Evolutionary conservation across 2,113 vertebrate genomes (phyloP), one percentile per base, ranked within the genome.

Genomic region (Psilopsiagon aurifrons): DNA sequence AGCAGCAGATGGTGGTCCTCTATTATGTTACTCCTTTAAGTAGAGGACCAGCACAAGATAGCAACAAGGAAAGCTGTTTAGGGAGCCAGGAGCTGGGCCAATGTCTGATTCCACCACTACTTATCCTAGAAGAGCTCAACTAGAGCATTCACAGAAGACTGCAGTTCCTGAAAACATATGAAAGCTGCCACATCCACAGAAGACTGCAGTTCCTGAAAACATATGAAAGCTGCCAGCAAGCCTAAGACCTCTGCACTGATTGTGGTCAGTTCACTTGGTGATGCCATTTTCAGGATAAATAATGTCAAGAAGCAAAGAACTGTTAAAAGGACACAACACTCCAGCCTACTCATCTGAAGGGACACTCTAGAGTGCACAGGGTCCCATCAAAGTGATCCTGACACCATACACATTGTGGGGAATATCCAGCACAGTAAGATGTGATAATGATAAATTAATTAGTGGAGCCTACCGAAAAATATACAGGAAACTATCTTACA

Each of bases 21-120:
- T 31, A 9, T 25, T 43, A 13, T 6, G 13, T 15, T 19, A 15
- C 22, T 66, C 29, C 49, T 81, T 52, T 37, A 76, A 51, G 37
- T 15, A 70, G n/a, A 80, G 14, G 46, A 78, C 23, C 62, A 69
- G 62, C 71, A 44, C 11, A 63, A 14, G 41, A 19, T 23, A 22
- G 18, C 59, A 63, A 46, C 43, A 57, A 51, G 46, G n/a, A 67
- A 66, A 83, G 43, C 10, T 2, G 0, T 49, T 62, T 9, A 47
- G 16, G 52, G 59, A 60, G 29, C n/a, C 78, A 63, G 6, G 14
- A 63, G 14, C 73, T 31, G 31, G 35, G 39, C 31, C 54, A 51
- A 13, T 6, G 2, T 19, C n/a, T 0, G 0, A 52, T 52, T 47
- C 67, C 55, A 75, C 19, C 12, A 10, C 0, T 0, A 22, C 51